These are phyloP conservation scores for Lapara coniferarum DNA, from an alignment of 2,888 invertebrate genomes.

Conservation along the genomic window DNA sequence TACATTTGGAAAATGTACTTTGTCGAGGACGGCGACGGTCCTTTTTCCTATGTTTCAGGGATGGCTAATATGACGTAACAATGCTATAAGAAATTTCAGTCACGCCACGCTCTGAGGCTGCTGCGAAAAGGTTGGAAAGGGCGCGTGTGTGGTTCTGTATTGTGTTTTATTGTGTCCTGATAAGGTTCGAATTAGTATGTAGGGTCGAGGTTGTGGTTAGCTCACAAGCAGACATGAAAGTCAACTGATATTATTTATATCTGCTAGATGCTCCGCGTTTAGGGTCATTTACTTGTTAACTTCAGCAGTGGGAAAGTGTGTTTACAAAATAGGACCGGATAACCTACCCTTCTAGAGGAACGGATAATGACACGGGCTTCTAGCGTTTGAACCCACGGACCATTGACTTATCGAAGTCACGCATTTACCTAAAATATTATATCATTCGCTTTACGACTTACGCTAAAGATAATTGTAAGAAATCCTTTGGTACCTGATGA, in stretches of 20 bases:
- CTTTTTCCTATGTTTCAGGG: constrained; percentile 49
- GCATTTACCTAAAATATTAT: too few species aligned
- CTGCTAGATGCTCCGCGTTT: constrained; percentile 55
- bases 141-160: constrained; percentile 27
- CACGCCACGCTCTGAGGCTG: constrained; percentile 66
- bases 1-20: constrained; percentile 58
- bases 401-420: too few species aligned
- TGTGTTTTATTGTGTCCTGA: constrained; percentile 46
- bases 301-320: constrained; percentile 48
- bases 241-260: constrained; percentile 66
- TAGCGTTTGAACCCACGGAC: too few species aligned
- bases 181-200: constrained; percentile 47
- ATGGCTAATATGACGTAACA: constrained; percentile 59
- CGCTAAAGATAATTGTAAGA: too few species aligned
- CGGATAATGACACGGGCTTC: not conserved
- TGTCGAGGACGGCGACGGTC: constrained; percentile 55
- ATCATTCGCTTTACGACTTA: too few species aligned
- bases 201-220: constrained; percentile 36
- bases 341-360: too few species aligned
- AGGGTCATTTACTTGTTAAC: constrained; percentile 50
- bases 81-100: constrained; percentile 64
- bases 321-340: not conserved
- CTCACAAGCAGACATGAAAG: constrained; percentile 52
- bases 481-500: too few species aligned
- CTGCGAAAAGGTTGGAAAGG: constrained; percentile 47